phyloP scores from a whole-genome alignment of 2,888 invertebrate genomes.

The Microctonus hyperodae region DNA sequence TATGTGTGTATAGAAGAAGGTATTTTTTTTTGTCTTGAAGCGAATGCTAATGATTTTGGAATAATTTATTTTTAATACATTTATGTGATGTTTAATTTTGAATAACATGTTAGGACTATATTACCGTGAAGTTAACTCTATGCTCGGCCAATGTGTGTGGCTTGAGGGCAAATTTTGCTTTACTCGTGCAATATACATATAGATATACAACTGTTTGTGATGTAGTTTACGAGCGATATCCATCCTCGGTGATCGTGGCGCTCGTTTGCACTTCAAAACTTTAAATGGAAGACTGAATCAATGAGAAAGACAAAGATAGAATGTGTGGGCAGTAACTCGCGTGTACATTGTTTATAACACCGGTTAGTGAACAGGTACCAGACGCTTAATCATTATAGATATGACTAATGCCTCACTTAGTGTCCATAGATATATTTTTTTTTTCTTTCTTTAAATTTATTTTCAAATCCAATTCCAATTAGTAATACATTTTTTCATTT shows the following conservation, averaged over 20 bases:
- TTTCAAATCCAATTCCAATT: no score
- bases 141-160: neutral
- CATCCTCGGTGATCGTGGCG: constrained; percentile 18
- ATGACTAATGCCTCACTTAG: constrained; percentile 56
- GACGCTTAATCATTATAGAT: constrained; percentile 55
- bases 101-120: neutral
- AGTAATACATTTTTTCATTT: no score
- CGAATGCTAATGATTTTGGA: no score
- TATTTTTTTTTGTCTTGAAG: no score
- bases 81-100: neutral
- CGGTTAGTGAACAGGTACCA: constrained; percentile 43
- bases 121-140: neutral
- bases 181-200: no score
- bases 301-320: neutral
- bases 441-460: neutral
- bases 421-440: neutral
- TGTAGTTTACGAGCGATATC: constrained; percentile 18
- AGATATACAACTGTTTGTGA: neutral
- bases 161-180: neutral
- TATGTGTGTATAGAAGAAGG: no score
- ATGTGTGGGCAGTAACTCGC: constrained; percentile 6
- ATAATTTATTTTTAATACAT: neutral
- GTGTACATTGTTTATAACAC: constrained; percentile 42
- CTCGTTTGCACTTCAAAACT: constrained; percentile 22
- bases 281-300: neutral